Evolutionary conservation across 2,113 vertebrate species (phyloP), one percentile per base, ranked within the genome.

Genomic region (Strix aluco): DNA sequence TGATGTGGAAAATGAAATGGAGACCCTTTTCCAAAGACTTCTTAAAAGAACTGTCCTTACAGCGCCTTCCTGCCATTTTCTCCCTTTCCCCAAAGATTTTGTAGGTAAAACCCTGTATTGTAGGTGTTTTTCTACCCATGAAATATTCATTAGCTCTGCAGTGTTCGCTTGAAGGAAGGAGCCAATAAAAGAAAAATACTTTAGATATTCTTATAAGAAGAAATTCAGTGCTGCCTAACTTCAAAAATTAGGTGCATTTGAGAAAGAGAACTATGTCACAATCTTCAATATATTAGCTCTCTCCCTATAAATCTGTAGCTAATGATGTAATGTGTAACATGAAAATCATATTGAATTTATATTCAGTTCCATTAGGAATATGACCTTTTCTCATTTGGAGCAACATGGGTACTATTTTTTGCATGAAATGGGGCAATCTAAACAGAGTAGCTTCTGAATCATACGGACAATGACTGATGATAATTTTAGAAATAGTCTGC

Each of bases 71-170:
- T 95, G 61, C 70, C 70, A 95, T 79, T 86, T 94, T 88, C 73
- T 95, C 32, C 63, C 72, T 87, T 91, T 95, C 81, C 77, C 92
- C 82, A 87, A 97, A 94, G 92, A 95, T 94, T 95, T 90, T 89
- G 36, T 77, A 91, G 89, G 92, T 90, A 93, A 97, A 97, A 95
- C 29, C 52, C 58, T 27, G 8, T 81, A 47, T 34, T 36, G n/a
- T 82, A 92, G 84, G 72, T 94, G 80, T 83, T 96, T 89, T 96
- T 59, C 73, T 96, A 54, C 49, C 89, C 84, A 97, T 97, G 95
- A 97, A 98, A 98, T 98, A 98, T 98, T 98, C 94, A 97, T 97
- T 91, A 97, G 69, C 91, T 97, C 97, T 96, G 94, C 95, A 97
- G 81, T 77, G 91, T 98, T 97, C 59, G 34, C 87, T 98, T 97